Evolutionary conservation across 92 coral and sea anemone genomes (phyloP).

Genomic region (Epizoanthus illoricatus): DNA sequence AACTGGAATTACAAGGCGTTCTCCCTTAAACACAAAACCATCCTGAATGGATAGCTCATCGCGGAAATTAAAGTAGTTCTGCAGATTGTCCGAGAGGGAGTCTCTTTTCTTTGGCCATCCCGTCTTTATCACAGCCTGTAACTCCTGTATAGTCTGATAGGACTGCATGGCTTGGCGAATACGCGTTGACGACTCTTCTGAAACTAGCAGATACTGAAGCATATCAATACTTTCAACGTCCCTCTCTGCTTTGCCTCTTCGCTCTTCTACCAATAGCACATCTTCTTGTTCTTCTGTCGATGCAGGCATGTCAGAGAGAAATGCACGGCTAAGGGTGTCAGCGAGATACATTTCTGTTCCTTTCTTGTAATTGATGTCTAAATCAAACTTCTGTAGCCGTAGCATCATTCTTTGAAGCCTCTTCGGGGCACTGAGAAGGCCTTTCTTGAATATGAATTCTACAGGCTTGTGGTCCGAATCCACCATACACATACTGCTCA

Average conservation of each 20-base stretch:
- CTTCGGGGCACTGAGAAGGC: too few species aligned
- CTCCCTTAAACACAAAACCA: constrained; percentile 47
- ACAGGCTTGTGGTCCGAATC: not conserved
- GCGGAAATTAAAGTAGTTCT: constrained; percentile 26
- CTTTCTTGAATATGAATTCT: too few species aligned
- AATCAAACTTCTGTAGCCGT: too few species aligned
- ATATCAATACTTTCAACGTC: not conserved
- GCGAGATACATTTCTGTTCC: not conserved
- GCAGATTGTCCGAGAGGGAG: too few species aligned
- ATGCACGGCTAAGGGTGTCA: not conserved
- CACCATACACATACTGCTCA: not conserved
- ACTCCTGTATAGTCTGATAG: not conserved
- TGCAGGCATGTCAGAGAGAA: too few species aligned
- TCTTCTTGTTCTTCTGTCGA: too few species aligned
- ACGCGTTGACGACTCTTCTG: too few species aligned
- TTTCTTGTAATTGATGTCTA: too few species aligned
- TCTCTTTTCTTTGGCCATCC: too few species aligned
- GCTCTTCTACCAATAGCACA: too few species aligned
- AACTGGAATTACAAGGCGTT: constrained; percentile 47
- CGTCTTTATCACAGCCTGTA: too few species aligned
- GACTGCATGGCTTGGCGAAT: not conserved
- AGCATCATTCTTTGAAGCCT: too few species aligned
- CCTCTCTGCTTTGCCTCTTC: not conserved
- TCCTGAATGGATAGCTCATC: constrained; percentile 50
- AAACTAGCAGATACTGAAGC: not conserved